Conservation (phyloP, 2,113 vertebrate genomes). For the Eretmodus cyanostictus region DNA sequence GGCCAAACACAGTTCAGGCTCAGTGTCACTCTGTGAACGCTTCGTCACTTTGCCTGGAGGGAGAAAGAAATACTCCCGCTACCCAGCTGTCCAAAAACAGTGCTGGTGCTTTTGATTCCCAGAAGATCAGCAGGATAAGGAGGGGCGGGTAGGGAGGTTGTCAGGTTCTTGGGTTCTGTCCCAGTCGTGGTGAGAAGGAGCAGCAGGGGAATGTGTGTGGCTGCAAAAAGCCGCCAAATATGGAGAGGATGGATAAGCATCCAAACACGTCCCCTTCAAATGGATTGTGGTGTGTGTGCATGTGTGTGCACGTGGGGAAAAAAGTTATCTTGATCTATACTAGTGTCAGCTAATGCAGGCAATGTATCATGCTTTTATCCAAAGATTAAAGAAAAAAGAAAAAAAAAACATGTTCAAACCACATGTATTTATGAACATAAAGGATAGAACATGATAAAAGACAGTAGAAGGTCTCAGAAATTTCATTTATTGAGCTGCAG, state of each 20-base stretch:
- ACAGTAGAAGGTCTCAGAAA: background rate
- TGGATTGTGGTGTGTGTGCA: background rate
- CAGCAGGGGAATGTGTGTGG: background rate
- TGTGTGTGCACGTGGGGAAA: background rate
- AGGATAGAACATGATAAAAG: background rate
- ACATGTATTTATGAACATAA: background rate
- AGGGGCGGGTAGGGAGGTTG: background rate
- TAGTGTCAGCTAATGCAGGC: background rate
- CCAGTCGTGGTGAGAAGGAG: background rate
- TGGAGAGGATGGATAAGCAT: constrained; percentile 10
- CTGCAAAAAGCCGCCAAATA: constrained; percentile 32
- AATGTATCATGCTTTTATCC: background rate
- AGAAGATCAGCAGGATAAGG: constrained; percentile 3
- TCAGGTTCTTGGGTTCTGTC: constrained; percentile 37
- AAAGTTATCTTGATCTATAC: background rate
- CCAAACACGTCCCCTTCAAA: background rate
- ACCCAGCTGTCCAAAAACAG: constrained; percentile 19
- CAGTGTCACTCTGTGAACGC: background rate
- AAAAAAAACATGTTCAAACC: background rate
- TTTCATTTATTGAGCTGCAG: background rate
- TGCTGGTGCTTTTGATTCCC: background rate
- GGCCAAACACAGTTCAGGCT: background rate
- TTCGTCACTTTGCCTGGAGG: background rate
- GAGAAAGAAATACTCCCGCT: background rate
- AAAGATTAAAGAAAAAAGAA: background rate